Conservation (phyloP, 1,140 invertebrate genomes). For the Lordiphosa mommai region DNA sequence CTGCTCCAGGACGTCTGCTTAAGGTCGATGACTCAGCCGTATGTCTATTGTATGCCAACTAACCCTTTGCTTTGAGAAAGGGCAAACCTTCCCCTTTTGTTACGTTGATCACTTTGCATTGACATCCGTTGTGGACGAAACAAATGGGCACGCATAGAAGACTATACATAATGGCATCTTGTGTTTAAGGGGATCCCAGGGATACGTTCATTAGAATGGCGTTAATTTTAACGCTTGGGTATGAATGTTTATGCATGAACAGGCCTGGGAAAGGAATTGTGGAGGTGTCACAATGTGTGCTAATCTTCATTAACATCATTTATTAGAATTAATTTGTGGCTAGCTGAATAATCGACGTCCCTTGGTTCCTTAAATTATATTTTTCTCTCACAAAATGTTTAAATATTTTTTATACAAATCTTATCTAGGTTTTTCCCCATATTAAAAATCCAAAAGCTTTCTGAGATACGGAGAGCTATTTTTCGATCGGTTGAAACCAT, state of each 20-base stretch:
- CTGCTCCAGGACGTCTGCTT: neutral
- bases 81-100: neutral
- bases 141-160: neutral
- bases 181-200: constrained; percentile 25
- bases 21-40: constrained; percentile 57
- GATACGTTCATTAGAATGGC: constrained; percentile 28
- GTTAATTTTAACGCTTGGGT: constrained; percentile 34
- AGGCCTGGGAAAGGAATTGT: constrained; percentile 58
- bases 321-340: neutral
- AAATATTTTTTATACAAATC: no score
- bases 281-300: constrained; percentile 7
- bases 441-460: no score
- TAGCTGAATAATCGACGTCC: no score
- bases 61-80: constrained; percentile 26
- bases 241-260: constrained; percentile 50
- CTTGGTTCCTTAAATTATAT: no score
- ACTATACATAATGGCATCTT: constrained; percentile 6
- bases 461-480: no score
- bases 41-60: constrained; percentile 37
- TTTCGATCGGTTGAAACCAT: no score
- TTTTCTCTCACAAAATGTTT: no score
- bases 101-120: constrained; percentile 4
- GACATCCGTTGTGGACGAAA: constrained; percentile 4
- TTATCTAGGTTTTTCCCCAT: no score
- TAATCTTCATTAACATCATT: constrained; percentile 25